A percentile compares a stretch with the other conserved stretches of the same genome.
Conservation (phyloP, 2,797 vertebrate species). For the Ctenosaura bakeri region DNA sequence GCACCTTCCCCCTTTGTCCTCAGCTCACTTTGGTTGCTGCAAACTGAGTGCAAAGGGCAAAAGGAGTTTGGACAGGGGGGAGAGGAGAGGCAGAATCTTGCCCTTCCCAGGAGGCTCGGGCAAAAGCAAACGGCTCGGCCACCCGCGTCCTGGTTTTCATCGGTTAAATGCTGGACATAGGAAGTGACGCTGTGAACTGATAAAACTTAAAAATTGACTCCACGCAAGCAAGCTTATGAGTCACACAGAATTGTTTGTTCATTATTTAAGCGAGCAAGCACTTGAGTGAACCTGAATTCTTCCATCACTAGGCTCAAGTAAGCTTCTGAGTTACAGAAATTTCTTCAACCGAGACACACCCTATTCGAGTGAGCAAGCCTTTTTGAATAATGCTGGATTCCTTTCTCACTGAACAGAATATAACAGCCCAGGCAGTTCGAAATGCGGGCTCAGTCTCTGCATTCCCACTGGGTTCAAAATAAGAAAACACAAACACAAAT, state of each 20-base stretch:
- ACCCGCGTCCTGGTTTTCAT: too few species aligned
- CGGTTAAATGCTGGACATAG: too few species aligned
- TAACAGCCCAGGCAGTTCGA: background rate
- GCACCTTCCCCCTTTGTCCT: too few species aligned
- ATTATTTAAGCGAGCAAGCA: too few species aligned
- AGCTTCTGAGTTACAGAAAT: background rate
- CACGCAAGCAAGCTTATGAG: background rate
- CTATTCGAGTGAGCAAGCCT: background rate
- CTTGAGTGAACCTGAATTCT: background rate
- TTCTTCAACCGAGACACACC: background rate
- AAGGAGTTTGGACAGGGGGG: too few species aligned
- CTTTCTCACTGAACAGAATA: background rate
- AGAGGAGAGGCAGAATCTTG: too few species aligned
- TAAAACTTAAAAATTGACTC: background rate
- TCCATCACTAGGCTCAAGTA: background rate
- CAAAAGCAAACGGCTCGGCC: too few species aligned
- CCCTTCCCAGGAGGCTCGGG: too few species aligned
- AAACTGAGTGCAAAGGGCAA: too few species aligned
- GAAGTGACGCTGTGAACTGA: background rate
- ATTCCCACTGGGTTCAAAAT: background rate
- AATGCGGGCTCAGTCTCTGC: background rate
- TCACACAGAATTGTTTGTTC: background rate
- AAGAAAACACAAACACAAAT: too few species aligned
- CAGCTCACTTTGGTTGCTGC: too few species aligned
- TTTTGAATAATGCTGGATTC: background rate